These are phyloP conservation scores for Paratilapia polleni DNA, from an alignment of 2,113 vertebrate genomes.

Conservation along the genomic window DNA sequence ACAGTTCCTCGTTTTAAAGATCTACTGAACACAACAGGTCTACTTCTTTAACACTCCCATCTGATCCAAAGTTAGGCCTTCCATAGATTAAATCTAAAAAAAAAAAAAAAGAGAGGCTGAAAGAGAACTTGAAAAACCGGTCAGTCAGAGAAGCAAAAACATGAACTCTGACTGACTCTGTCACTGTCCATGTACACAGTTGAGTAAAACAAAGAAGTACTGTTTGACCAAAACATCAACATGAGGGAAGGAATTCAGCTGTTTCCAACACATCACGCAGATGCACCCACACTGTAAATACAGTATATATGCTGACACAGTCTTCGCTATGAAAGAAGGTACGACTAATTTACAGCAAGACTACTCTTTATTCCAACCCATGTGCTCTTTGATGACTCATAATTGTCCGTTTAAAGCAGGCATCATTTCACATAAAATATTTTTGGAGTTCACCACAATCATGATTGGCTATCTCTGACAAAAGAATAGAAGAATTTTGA, in stretches of 20 bases:
- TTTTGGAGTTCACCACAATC: not conserved
- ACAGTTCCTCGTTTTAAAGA: slow-evolving; percentile 2
- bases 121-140: not conserved
- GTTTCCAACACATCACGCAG: not conserved
- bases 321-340: not conserved
- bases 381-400: slow-evolving; percentile 21
- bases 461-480: not conserved
- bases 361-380: not conserved
- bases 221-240: not conserved
- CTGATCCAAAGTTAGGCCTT: not conserved
- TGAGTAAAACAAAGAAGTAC: not conserved
- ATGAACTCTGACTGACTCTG: not conserved
- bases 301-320: not conserved
- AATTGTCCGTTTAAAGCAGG: not conserved
- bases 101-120: not conserved
- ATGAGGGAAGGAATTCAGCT: not conserved
- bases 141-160: not conserved
- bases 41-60: not conserved
- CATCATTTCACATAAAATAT: not conserved
- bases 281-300: not conserved
- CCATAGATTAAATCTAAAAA: not conserved
- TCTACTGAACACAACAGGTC: not conserved
- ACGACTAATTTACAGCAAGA: not conserved
- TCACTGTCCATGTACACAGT: not conserved
- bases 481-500: not conserved